phyloP scores from a whole-genome alignment of 2,797 vertebrate genomes.

The Karalla daura region DNA sequence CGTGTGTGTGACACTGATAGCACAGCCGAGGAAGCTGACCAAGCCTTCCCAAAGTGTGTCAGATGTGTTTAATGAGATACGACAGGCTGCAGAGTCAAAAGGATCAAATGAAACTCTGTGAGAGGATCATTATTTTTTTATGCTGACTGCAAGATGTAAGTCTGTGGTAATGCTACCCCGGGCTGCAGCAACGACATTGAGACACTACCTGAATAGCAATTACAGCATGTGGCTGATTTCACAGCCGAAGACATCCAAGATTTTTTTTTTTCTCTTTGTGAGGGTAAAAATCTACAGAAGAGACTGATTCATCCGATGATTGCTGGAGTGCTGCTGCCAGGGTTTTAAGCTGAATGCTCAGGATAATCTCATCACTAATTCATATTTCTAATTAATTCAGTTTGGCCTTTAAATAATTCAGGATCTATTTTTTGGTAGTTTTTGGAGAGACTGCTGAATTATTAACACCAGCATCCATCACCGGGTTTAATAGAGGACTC shows the following conservation, averaged over 20 bases:
- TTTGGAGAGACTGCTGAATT: constrained; percentile 73
- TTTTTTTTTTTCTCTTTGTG: constrained; percentile 2
- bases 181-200: constrained; percentile 56
- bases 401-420: constrained; percentile 77
- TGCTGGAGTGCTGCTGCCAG: constrained; percentile 21
- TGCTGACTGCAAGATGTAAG: constrained; percentile 64
- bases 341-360: constrained; percentile 65
- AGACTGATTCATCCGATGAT: constrained; percentile 40
- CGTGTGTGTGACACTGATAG: constrained; percentile 21
- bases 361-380: constrained; percentile 80
- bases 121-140: constrained; percentile 68
- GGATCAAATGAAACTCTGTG: constrained; percentile 54
- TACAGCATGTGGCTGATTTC: constrained; percentile 47
- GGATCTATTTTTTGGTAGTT: constrained; percentile 66
- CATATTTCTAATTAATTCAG: constrained; percentile 78
- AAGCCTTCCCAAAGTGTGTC: constrained; percentile 40
- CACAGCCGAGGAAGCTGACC: constrained; percentile 22
- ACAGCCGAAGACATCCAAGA: constrained; percentile 20
- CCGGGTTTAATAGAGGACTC: constrained; percentile 57
- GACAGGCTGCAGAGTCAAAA: constrained; percentile 36
- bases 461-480: constrained; percentile 70
- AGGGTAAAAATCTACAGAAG: constrained; percentile 27
- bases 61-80: constrained; percentile 39
- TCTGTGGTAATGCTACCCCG: constrained; percentile 54
- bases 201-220: constrained; percentile 67